These are phyloP conservation scores for Oncorhynchus tshawytscha DNA, from an alignment of 2,113 vertebrate species.

Conservation along the genomic window DNA sequence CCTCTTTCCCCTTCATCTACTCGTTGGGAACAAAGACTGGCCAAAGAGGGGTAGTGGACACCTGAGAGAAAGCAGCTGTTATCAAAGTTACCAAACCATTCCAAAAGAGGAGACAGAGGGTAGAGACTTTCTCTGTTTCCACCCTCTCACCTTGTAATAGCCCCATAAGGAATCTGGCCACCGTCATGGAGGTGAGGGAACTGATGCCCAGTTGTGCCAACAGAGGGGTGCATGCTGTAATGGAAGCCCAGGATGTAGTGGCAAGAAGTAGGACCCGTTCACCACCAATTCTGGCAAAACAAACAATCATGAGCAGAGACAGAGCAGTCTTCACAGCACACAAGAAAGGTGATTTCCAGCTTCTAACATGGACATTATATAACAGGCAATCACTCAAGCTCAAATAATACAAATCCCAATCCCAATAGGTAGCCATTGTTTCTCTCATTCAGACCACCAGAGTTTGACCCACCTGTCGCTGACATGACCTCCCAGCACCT, in stretches of 20 bases:
- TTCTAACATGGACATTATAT: too few relatives aligned
- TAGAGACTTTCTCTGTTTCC: not conserved
- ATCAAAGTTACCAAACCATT: not conserved
- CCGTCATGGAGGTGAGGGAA: slow-evolving; percentile 75
- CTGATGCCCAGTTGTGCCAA: slow-evolving; percentile 69
- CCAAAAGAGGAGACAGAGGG: not conserved
- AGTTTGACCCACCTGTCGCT: slow-evolving; percentile 76
- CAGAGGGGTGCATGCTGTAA: slow-evolving; percentile 77
- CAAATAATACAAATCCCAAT: not conserved
- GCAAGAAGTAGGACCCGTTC: slow-evolving; percentile 86
- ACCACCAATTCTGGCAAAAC: slow-evolving; percentile 79
- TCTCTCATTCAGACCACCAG: not conserved
- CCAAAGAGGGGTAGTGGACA: slow-evolving; percentile 70
- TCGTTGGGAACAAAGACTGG: slow-evolving; percentile 78
- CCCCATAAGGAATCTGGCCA: slow-evolving; percentile 81
- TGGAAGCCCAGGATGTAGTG: slow-evolving; percentile 76
- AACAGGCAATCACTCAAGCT: too few relatives aligned
- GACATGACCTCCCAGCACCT: slow-evolving; percentile 84
- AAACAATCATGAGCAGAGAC: not conserved
- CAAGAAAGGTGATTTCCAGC: too few relatives aligned
- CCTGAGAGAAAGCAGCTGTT: slow-evolving; percentile 48
- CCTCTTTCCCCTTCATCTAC: slow-evolving; percentile 78
- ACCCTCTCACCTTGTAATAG: slow-evolving; percentile 84
- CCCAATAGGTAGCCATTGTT: not conserved
- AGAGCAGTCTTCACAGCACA: too few relatives aligned